Base-by-base conservation (phyloP, 2,888 invertebrate genomes). In the Drosophila prostipennis region DNA sequence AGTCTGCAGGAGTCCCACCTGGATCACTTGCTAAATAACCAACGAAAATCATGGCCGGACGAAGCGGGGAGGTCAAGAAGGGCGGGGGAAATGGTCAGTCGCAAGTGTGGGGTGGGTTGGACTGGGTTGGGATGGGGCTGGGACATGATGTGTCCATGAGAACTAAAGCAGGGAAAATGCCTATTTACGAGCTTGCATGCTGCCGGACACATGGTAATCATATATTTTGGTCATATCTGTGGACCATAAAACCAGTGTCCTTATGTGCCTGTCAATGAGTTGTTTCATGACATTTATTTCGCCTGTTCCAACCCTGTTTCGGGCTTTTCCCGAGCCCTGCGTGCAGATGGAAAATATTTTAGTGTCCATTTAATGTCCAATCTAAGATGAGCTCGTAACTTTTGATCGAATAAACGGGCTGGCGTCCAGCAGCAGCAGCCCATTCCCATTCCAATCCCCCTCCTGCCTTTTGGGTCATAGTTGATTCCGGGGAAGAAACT, bases 261-360 rank as follows among this genome's bases (percentile, higher is more conserved):
- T 90, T 90, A 90, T 90, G 89, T 90, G 90, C 89, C 90, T 90
- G 90, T 90, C 90, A 90, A 90, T 90, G 90, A 90, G 90, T 90
- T 90, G 82, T 81, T 90, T 90, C 87, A 90, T 90, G 90, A 89
- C 90, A 90, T 90, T 90, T 90, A 87, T 86, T 87, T 87, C 89
- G 80, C 86, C 78, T 79, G 78, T 85, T 76, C 73, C 46, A 65
- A 57, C 74, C 55, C 54, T 32, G 52, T 37, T 65, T 29, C n/a
- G 59, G 61, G 54, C 39, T 48, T 26, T 43, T 63, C 45, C 49
- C 49, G 74, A 76, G 72, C 74, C 78, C 89, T 89, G 90, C 90
- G 90, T 90, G 90, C 84, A 77, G 83, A 84, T 80, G 86, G 80
- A 78, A 90, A 90, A 91, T 91, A 91, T 90, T 90, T 90, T 90